Percentiles rank a stretch among this genome's conserved stretches.
Conservation (phyloP, 2,113 vertebrate species). For the Rallus limicola region DNA sequence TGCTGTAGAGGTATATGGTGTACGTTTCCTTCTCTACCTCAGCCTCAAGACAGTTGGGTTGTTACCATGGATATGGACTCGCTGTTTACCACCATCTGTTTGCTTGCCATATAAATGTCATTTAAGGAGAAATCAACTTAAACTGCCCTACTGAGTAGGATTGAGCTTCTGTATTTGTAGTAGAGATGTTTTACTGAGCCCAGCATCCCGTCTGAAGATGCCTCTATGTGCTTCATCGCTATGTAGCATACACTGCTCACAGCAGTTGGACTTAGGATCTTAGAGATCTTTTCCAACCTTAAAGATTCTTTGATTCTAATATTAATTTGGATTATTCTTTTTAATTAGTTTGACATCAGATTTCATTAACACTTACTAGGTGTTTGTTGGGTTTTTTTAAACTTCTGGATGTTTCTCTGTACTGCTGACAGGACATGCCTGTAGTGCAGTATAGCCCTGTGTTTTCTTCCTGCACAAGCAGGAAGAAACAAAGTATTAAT, state of each 20-base stretch:
- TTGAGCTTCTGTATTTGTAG: neutral
- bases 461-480: conserved; percentile 37
- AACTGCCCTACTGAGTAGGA: neutral
- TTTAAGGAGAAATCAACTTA: neutral
- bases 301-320: neutral
- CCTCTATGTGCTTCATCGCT: neutral
- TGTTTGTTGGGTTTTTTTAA: neutral
- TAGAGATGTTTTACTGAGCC: neutral
- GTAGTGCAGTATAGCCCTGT: neutral
- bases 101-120: neutral
- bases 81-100: neutral
- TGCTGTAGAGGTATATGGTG: neutral
- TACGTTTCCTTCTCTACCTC: neutral
- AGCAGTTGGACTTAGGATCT: neutral
- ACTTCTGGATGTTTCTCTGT: neutral
- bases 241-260: neutral
- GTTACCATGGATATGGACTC: neutral
- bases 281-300: no score
- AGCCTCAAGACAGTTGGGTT: neutral
- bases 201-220: neutral
- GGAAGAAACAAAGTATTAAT: conserved; percentile 64
- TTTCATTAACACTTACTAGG: neutral
- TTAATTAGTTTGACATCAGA: neutral
- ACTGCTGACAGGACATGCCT: neutral
- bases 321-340: neutral